Evolutionary conservation across 2,113 vertebrate species (phyloP), one percentile per base, ranked within the genome.

Genomic region (Anguilla japonica): DNA sequence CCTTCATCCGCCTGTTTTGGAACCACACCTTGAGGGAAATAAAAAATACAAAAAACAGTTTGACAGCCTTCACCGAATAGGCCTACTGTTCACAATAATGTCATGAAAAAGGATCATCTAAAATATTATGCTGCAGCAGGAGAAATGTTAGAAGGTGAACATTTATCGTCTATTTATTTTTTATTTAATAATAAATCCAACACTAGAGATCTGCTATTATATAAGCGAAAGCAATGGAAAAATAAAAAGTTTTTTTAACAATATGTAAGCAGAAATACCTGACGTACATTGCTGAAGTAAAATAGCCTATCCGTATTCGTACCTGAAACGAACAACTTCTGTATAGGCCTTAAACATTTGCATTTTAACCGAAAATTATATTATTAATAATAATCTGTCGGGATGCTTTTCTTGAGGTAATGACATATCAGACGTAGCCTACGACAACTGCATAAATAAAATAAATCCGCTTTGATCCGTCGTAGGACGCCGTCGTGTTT

Each of bases 1-100:
- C 98, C 94, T 98, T 98, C 97, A 98, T 98, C 88, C 97, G 94
- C 71, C 97, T 95, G 94, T 98, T 98, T 95, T 98, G 97, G 96
- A 98, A 98, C 97, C 97, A 98, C 87, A 98, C 97, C 97, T 98
- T 95, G 87, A 90, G 5, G 89, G 90, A 71, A 93, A 53, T 87
- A 93, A 83, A 90, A 84, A 60, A 83, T 89, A 92, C 80, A 91
- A 92, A 91, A 88, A 92, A 87, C 34, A 91, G 87, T 91, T 91
- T 91, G 88, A 75, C 71, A 75, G 71, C 34, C n/a, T n/a, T 11
- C 26, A 29, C 7, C 50, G 50, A 53, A 53, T 53, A 34, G 34
- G 34, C 34, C 34, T 34, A 53, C 50, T 14, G 50, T 53, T 53
- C 50, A 53, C 50, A 53, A 53, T 53, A 53, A 53, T 6, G 13